A percentile compares a stretch with the other conserved stretches of the same genome.
These are phyloP conservation scores for Spisula subtruncata DNA, from an alignment of 2,888 invertebrate species.

Conservation along the genomic window DNA sequence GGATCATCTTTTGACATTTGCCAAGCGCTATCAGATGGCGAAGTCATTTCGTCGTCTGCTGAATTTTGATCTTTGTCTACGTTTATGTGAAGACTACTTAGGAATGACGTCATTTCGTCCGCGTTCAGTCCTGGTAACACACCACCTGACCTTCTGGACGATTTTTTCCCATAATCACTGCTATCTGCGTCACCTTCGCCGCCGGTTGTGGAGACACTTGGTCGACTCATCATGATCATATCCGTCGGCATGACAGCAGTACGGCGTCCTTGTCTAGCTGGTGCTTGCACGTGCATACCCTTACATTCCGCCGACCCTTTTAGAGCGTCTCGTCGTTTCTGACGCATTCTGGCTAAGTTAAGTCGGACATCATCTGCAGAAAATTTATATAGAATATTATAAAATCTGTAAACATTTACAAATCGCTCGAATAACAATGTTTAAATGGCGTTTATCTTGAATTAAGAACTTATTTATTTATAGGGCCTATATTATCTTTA, in stretches of 20 bases:
- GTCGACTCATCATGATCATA: constrained; percentile 39
- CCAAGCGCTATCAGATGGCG: background rate
- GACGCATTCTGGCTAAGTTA: constrained; percentile 62
- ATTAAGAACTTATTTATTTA: too few relatives aligned
- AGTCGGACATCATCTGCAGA: constrained; percentile 68
- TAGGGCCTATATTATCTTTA: too few relatives aligned
- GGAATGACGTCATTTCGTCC: constrained; percentile 47
- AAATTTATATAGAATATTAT: background rate
- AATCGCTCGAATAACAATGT: too few relatives aligned
- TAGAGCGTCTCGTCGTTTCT: constrained; percentile 52
- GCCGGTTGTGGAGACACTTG: constrained; percentile 44
- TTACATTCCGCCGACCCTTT: constrained; percentile 15
- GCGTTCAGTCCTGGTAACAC: constrained; percentile 41
- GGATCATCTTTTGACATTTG: background rate
- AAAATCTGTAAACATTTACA: background rate
- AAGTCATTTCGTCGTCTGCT: constrained; percentile 18
- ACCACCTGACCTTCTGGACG: constrained; percentile 9
- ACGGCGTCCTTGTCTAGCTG: constrained; percentile 63
- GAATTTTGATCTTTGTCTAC: background rate
- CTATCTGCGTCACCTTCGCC: constrained; percentile 33
- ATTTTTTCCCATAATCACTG: constrained; percentile 23
- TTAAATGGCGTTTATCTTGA: too few relatives aligned
- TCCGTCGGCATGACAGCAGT: constrained; percentile 69
- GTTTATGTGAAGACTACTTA: constrained; percentile 11
- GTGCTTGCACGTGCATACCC: constrained; percentile 49